Base-by-base conservation (phyloP, 2,113 vertebrate species). In the Poeciliopsis retropinna region DNA sequence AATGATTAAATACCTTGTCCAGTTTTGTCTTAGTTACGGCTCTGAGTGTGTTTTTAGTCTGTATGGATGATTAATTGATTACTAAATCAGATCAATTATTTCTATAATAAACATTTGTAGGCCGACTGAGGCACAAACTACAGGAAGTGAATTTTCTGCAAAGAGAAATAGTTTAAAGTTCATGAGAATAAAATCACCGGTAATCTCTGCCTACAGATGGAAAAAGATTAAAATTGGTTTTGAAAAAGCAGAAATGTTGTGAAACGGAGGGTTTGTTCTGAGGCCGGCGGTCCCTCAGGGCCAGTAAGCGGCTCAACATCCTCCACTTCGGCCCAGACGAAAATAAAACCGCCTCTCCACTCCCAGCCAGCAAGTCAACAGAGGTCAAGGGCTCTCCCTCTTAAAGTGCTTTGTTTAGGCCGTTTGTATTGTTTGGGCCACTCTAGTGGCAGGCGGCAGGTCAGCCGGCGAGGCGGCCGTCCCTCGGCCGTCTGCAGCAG, bases 341-440 rank as follows among this genome's bases (percentile, higher is more conserved):
- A 89, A 85, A 84, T 77, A 81, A 85, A 88, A 80, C 78, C 80
- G 32, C 66, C 69, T 31, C 69, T 78, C 65, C 78, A 44, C 70
- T 80, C 72, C 63, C 67, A 68, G 63, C 70, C 65, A 79, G 76
- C 5, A 31, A 85, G 88, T 90, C 87, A 88, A 78, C 82, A 75
- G 65, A 90, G 91, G 93, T 94, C 93, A 94, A 94, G 92, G 88
- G 83, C 91, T 82, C 68, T 66, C 60, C 79, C 65, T 79, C 75
- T 80, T 64, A 30, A 41, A 75, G 70, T 30, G 73, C 83, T 88
- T 88, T 91, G 87, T 91, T 89, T 87, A 84, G 70, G 54, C 63
- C 94, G 87, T 93, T 80, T 95, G 94, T 88, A 93, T 93, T 94
- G 95, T 94, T 92, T 90, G 93, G 77, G 83, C 80, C 80, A 83